Base-by-base conservation (phyloP, 2,888 invertebrate genomes). In the Sesamia inferens region DNA sequence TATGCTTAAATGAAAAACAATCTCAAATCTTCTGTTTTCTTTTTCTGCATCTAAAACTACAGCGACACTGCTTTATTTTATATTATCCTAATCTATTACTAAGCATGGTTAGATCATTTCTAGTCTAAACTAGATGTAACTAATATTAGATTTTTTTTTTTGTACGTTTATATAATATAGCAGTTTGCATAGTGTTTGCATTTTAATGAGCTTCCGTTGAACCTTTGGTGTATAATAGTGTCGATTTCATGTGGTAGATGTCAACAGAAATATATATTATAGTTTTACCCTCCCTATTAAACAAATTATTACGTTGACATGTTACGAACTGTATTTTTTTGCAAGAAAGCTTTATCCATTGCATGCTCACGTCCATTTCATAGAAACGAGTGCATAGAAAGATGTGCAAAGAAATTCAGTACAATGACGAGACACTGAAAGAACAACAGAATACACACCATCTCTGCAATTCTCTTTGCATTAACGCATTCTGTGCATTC, bases 301-400 rank as follows among this genome's bases (percentile, higher is more conserved):
- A 73, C 62, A 73, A 65, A 76, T 81, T 76, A 79, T 80, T 85
- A 73, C 69, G 82, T 83, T 85, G 79, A 85, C 84, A 86, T 88
- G 74, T 84, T 83, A 80, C 77, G 82, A 89, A 91, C 95, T 95
- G 95, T 95, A 94, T 95, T 94, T 95, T 95, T 95, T 95, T 95
- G 95, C 95, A 88, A 84, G 83, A 84, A 80, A 79, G 86, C 86
- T 90, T 90, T 89, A 87, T 78, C 85, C 84, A 86, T 82, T 89
- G 92, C 92, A 92, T 92, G 91, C 86, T 85, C 73, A 79, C 81
- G 71, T 68, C 68, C 79, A 83, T 78, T 71, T 79, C 71, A 85
- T 81, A 88, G 95, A 95, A 96, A 93, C 84, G 95, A 95, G 92
- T 96, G 96, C 96, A 96, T 95, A 96, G 96, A 95, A 94, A 93